Evolutionary conservation across 2,797 vertebrate genomes (phyloP).

Genomic region (Smutsia gigantea): DNA sequence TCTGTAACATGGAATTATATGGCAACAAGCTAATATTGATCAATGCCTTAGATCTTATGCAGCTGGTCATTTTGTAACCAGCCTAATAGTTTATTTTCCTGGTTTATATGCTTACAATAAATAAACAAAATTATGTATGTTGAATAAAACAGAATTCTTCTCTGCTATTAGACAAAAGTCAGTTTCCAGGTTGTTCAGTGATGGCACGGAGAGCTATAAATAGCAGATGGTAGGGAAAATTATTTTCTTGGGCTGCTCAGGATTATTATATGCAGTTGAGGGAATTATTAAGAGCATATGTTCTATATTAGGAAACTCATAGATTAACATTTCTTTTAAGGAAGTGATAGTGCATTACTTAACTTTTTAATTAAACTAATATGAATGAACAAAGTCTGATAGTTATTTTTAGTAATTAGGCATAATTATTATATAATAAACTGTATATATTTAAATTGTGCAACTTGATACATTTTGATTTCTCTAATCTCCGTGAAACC

Average conservation of each 20-base stretch:
- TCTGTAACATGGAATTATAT: neutral
- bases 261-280: neutral
- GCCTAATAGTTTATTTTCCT: neutral
- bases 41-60: slow-evolving; percentile 8
- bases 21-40: slow-evolving; percentile 5
- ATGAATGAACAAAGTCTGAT: neutral
- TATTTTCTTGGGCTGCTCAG: neutral
- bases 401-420: neutral
- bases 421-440: neutral
- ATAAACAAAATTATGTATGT: neutral
- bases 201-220: neutral
- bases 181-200: neutral
- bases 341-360: neutral
- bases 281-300: neutral
- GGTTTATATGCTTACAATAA: neutral
- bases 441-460: neutral
- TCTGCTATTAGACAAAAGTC: neutral
- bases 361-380: neutral
- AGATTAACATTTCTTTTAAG: neutral
- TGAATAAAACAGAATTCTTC: neutral
- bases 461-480: neutral
- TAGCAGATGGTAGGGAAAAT: neutral
- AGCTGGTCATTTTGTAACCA: neutral
- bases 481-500: neutral
- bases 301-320: neutral